These are phyloP conservation scores for Zoanthus gigantus DNA, from an alignment of 92 coral and sea anemone genomes.

Conservation along the genomic window DNA sequence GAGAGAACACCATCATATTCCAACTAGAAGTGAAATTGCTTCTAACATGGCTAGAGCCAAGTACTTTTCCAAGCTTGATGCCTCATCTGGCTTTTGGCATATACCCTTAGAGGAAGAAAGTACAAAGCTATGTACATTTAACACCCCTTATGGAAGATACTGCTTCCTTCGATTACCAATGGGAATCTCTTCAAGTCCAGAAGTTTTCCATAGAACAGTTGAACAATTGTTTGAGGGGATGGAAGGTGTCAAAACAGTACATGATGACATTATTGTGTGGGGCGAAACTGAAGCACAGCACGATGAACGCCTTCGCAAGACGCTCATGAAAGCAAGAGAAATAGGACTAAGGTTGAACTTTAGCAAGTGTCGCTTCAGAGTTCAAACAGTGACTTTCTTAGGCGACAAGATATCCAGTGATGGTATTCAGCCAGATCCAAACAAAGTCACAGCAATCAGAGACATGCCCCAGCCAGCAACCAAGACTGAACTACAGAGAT, in stretches of 20 bases:
- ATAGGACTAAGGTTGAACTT: not conserved
- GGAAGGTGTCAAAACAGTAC: conserved; percentile 15
- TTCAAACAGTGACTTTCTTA: too few species aligned
- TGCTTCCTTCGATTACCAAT: conserved; percentile 40
- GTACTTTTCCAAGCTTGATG: too few species aligned
- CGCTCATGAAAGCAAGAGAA: not conserved
- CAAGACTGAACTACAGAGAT: too few species aligned
- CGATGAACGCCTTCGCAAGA: not conserved
- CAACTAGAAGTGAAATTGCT: conserved; percentile 13
- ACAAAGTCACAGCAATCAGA: not conserved
- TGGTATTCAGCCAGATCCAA: too few species aligned
- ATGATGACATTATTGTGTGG: too few species aligned
- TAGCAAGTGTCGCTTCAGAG: too few species aligned
- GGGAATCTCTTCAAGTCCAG: conserved; percentile 37
- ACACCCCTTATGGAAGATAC: not conserved
- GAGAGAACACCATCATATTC: conserved; percentile 15
- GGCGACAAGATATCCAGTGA: too few species aligned
- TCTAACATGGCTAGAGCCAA: too few species aligned
- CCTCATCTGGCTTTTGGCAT: too few species aligned
- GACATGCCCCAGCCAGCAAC: not conserved
- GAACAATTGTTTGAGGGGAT: conserved; percentile 19
- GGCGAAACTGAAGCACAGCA: not conserved
- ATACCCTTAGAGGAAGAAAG: too few species aligned
- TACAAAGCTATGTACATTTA: too few species aligned
- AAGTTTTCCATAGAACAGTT: conserved; percentile 6